Evolutionary conservation across 2,797 vertebrate genomes (phyloP), one percentile per base, ranked within the genome.

Genomic region (Phylloscopus collybita): DNA sequence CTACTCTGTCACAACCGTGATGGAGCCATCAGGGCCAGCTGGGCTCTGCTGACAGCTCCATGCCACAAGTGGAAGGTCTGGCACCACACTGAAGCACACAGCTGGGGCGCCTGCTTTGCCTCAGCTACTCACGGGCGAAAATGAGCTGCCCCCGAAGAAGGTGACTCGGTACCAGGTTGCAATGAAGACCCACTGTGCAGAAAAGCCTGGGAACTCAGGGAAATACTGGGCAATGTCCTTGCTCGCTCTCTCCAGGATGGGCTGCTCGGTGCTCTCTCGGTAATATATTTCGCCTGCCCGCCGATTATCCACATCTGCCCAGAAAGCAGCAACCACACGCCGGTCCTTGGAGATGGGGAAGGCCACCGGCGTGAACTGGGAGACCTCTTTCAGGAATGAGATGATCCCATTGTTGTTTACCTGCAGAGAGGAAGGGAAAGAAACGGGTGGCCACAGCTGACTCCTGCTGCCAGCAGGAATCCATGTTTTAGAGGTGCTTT

Each of bases 391-490:
- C 96, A 99, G 98, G 98, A 99, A 99, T 42, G 99, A 99, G 86
- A 99, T 98, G 61, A 99, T 98, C 61, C 99, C 99, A 2, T 99
- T 99, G 97, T 99, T 99, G 98, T 99, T 99, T 51, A 99, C 99
- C 99, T 99, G 96, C 4, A 8, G 65, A 69, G 67, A 80, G n/a
- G 71, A 47, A 80, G 30, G 44, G 50, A 85, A 59, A 78, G 70
- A 88, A 90, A 94, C 0, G 6, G 36, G 78, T 13, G 10, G 84
- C 34, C 80, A 40, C 3, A 0, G 57, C 0, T 81, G 84, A 79
- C 27, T 84, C 36, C 84, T 23, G 56, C 66, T 19, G 6, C 71
- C 18, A 5, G 34, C 47, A 78, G 92, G 30, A 65, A 66, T 51
- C 45, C 26, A 25, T 34, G 56, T 72, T 40, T 47, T 21, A 89